phyloP scores from a whole-genome alignment of 2,797 vertebrate species.

The Notoglanidium macrostoma region DNA sequence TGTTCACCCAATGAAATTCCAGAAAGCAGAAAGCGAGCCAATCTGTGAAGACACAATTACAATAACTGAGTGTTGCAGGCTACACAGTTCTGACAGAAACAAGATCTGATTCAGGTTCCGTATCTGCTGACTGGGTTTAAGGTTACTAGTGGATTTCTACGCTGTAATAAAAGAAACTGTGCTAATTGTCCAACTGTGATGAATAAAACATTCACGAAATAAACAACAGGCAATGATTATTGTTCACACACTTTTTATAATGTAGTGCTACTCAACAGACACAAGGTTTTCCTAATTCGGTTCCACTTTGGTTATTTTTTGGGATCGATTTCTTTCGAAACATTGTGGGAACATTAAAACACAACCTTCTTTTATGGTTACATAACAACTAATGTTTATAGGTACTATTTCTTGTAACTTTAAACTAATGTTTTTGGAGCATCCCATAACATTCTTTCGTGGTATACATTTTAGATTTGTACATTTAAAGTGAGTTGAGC shows the following conservation, averaged over 20 bases:
- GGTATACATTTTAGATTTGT: too few species aligned
- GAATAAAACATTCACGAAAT: not conserved
- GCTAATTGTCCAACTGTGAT: not conserved
- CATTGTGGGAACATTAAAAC: not conserved
- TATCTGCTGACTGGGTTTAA: slow-evolving; percentile 64
- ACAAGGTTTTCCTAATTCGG: not conserved
- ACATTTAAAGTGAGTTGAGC: too few species aligned
- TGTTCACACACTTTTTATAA: not conserved
- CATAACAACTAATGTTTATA: too few species aligned
- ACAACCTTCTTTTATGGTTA: not conserved
- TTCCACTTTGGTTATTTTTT: too few species aligned
- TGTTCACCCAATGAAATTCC: slow-evolving; percentile 62
- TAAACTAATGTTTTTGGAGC: too few species aligned
- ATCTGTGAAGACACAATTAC: not conserved
- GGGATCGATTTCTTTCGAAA: too few species aligned
- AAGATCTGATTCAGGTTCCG: slow-evolving; percentile 65
- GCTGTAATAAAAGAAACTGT: not conserved
- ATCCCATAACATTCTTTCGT: too few species aligned
- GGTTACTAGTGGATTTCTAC: slow-evolving; percentile 53
- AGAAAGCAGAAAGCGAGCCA: fast-evolving
- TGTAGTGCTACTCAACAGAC: not conserved
- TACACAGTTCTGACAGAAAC: slow-evolving; percentile 50
- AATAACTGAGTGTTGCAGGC: slow-evolving; percentile 17
- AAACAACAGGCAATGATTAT: not conserved
- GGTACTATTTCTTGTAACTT: too few species aligned